Conservation (phyloP, 2,113 vertebrate genomes). For the Thinocorus orbignyianus region DNA sequence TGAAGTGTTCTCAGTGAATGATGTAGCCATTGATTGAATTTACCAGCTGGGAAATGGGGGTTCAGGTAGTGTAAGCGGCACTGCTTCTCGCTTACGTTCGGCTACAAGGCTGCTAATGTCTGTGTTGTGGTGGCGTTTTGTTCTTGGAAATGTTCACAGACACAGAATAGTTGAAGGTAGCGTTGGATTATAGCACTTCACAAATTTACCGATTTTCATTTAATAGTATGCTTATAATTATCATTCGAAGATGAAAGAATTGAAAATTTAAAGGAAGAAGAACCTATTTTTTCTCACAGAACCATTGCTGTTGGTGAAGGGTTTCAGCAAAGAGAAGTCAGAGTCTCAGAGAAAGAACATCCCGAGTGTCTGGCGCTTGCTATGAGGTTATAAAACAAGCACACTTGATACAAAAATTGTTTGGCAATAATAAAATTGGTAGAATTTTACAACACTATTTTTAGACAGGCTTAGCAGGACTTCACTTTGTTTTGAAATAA, state of each 20-base stretch:
- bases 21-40: not conserved
- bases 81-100: not conserved
- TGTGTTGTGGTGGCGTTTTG: not conserved
- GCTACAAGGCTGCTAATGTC: not conserved
- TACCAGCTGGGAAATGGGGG: not conserved
- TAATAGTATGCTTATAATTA: not conserved
- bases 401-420: not conserved
- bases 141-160: not conserved
- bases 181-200: not conserved
- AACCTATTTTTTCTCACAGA: not conserved
- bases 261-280: not conserved
- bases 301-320: not conserved
- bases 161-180: not conserved
- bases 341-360: not conserved
- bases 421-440: not conserved
- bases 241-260: not conserved
- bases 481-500: not conserved
- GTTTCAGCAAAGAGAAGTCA: not conserved
- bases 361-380: not conserved
- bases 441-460: not conserved
- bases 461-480: not conserved
- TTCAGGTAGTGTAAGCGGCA: not conserved
- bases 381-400: not conserved
- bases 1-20: not conserved
- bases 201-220: not conserved